Evolutionary conservation across 2,888 invertebrate species (phyloP), one percentile per base, ranked within the genome.

Genomic region (Lumbricus terrestris): DNA sequence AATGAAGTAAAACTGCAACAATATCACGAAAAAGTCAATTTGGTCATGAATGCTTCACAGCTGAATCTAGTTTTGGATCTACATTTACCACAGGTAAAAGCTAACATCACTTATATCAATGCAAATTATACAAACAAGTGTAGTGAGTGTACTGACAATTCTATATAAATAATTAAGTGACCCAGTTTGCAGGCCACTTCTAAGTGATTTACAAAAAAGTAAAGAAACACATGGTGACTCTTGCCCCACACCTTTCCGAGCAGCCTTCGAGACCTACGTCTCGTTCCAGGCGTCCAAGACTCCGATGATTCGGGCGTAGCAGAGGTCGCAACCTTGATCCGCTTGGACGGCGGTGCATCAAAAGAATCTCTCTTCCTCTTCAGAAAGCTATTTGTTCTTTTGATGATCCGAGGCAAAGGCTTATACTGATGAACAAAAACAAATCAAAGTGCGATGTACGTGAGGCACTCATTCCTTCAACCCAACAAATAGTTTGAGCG

Each of bases 401-500:
- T 92, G 88, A 93, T 91, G 20, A 93, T 91, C 47, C 91, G 91
- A 23, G 93, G 92, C 34, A 92, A 35, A 13, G 91, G 90, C 89
- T 92, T 92, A 89, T 92, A 93, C 93, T 93, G 91, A 15, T 90
- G 91, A 82, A 90, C n/a, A 89, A 15, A 29, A 5, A 35, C 47
- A 33, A 69, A 47, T 37, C 23, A 54, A 54, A 69, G 29, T n/a
- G 29, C 29, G 69, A n/a, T 69, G 8, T 69, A n/a, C n/a, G 8
- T n/a, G 20, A 47, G 29, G 29, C 69, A 69, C n/a, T 69, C 69
- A 69, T 69, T 69, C n/a, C n/a, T 29, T 69, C n/a, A 29, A 69
- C n/a, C 69, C 69, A 11, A 11, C 69, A 69, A 47, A 47, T 5
- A 20, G 47, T 47, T 47, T 23, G 1, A 20, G 18, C 2, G 47